These are phyloP conservation scores for Molorchus minor DNA, from an alignment of 2,888 invertebrate species.

Conservation along the genomic window DNA sequence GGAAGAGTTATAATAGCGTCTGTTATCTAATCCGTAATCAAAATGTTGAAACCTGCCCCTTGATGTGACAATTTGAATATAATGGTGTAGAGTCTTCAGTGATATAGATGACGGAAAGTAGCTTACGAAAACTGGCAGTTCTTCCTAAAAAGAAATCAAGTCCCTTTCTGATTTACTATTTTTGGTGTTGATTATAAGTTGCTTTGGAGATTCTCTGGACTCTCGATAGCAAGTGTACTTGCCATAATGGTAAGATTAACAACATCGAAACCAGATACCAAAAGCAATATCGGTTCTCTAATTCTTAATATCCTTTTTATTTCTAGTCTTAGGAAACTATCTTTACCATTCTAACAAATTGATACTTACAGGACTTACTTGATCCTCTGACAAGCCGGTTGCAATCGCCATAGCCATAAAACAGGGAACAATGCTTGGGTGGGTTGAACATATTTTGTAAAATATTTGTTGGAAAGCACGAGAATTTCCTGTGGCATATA, in stretches of 20 bases:
- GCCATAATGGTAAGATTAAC: too few relatives aligned
- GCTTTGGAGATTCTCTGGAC: too few relatives aligned
- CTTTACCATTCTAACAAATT: too few relatives aligned
- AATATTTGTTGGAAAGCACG: constrained; percentile 5
- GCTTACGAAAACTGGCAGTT: constrained; percentile 35
- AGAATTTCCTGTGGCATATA: constrained; percentile 21
- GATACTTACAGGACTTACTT: constrained; percentile 29
- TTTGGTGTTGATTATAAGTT: too few relatives aligned
- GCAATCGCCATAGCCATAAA: constrained; percentile 1
- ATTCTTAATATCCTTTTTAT: too few relatives aligned
- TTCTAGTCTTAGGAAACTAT: too few relatives aligned
- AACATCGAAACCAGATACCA: too few relatives aligned
- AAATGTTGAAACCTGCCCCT: constrained; percentile 64
- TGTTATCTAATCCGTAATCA: constrained; percentile 67
- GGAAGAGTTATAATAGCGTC: constrained; percentile 62
- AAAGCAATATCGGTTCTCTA: too few relatives aligned
- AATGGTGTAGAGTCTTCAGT: constrained; percentile 28
- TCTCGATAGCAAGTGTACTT: too few relatives aligned
- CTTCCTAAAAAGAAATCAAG: constrained; percentile 36
- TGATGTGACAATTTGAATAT: constrained; percentile 19
- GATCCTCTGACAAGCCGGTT: constrained; percentile 22
- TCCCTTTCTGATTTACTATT: neutral
- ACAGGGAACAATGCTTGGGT: constrained; percentile 20
- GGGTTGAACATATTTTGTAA: constrained; percentile 10
- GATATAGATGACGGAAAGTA: constrained; percentile 35